phyloP scores from a whole-genome alignment of 2,113 vertebrate species.

The Papio anubis region DNA sequence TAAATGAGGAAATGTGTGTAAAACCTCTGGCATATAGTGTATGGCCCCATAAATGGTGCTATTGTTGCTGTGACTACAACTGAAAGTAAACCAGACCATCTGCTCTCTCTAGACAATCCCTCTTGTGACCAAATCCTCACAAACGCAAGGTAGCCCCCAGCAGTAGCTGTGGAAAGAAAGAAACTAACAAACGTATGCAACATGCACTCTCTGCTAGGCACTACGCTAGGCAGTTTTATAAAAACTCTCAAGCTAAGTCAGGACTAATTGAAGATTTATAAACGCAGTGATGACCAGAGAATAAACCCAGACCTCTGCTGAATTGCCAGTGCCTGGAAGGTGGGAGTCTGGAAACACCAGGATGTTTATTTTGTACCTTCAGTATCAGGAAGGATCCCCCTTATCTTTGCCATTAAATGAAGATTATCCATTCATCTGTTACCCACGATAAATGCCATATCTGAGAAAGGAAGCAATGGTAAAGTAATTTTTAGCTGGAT shows the following conservation, averaged over 20 bases:
- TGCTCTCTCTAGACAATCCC: background rate
- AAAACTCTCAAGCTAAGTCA: background rate
- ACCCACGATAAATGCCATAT: background rate
- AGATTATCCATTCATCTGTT: background rate
- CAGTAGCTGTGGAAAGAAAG: background rate
- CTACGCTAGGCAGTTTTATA: background rate
- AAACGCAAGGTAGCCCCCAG: background rate
- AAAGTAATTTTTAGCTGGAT: constrained; percentile 8
- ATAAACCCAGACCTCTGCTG: background rate
- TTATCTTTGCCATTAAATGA: background rate
- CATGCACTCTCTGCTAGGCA: background rate
- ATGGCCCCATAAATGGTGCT: background rate
- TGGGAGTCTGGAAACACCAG: background rate
- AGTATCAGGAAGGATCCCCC: background rate
- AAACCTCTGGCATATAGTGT: background rate
- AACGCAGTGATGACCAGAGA: background rate
- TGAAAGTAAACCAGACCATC: constrained; percentile 35
- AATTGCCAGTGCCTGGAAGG: background rate
- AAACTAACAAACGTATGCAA: background rate
- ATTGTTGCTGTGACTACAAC: background rate
- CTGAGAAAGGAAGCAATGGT: background rate
- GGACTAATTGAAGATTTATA: background rate
- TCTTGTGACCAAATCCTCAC: background rate
- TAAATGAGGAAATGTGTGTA: background rate
- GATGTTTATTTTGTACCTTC: background rate